Evolutionary conservation across 2,888 invertebrate species (phyloP).

Genomic region (Leistus spinibarbis): DNA sequence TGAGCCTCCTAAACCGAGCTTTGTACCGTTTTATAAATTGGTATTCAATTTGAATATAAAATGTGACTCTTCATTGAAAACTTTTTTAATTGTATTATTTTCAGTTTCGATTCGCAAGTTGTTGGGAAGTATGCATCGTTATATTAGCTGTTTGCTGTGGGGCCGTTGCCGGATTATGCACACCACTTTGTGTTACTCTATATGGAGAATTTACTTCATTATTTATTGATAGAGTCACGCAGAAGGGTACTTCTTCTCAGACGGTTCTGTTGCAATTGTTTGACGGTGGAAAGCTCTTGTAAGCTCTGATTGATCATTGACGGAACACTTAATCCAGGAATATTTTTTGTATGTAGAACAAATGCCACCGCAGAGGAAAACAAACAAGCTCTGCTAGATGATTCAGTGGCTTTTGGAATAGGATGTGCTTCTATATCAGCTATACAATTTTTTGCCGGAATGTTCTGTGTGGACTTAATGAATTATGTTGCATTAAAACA

Average conservation of each 20-base stretch:
- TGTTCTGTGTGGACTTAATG: conserved; percentile 61
- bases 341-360: conserved; percentile 51
- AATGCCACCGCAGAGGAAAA: conserved; percentile 60
- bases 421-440: conserved; percentile 61
- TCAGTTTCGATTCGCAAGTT: conserved; percentile 30
- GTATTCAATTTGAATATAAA: conserved; percentile 1
- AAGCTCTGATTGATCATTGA: conserved; percentile 43
- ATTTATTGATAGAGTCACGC: conserved; percentile 62
- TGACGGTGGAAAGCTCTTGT: conserved; percentile 63
- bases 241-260: conserved; percentile 55
- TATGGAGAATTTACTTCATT: conserved; percentile 68
- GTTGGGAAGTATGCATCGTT: conserved; percentile 5
- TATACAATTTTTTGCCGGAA: conserved; percentile 60
- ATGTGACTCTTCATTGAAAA: neutral
- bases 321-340: conserved; percentile 46
- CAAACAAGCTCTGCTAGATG: conserved; percentile 62
- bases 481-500: conserved; percentile 63
- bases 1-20: neutral
- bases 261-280: conserved; percentile 58
- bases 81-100: conserved; percentile 41
- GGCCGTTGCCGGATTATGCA: conserved; percentile 57
- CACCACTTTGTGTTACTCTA: conserved; percentile 65
- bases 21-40: conserved; percentile 26
- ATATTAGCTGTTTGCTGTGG: conserved; percentile 44
- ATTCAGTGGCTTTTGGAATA: conserved; percentile 62